Conservation (phyloP, 1,140 invertebrate genomes). For the Pseudomyrmex gracilis region DNA sequence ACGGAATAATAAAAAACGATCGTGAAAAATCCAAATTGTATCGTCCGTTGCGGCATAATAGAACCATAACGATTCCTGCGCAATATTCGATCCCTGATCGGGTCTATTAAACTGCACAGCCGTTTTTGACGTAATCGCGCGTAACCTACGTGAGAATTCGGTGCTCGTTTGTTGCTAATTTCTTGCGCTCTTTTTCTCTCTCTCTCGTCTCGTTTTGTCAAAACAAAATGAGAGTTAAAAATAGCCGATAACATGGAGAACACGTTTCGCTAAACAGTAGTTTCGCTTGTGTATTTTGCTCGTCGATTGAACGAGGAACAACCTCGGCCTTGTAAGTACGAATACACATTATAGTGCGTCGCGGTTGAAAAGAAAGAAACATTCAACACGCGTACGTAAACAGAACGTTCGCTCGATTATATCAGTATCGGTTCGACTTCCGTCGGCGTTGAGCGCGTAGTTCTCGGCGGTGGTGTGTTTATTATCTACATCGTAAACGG, state of each 20-base stretch:
- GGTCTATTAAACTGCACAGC: not conserved
- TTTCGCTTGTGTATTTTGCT: no score
- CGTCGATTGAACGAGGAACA: no score
- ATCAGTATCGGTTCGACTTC: not conserved
- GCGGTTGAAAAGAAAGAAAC: no score
- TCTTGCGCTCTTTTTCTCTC: not conserved
- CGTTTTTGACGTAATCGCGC: not conserved
- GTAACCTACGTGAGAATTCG: not conserved
- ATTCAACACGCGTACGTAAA: no score
- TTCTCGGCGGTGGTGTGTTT: not conserved
- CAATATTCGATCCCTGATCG: constrained; percentile 6
- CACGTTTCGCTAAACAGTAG: no score
- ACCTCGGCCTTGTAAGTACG: no score
- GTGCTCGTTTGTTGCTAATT: not conserved
- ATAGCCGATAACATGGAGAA: no score
- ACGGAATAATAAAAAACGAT: constrained; percentile 64
- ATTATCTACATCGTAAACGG: not conserved
- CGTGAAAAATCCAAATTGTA: constrained; percentile 69
- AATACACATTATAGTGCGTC: no score
- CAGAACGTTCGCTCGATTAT: no score
- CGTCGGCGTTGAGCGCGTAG: not conserved
- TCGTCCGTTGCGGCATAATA: constrained; percentile 49
- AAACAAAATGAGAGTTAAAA: no score
- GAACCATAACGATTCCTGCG: constrained; percentile 28
- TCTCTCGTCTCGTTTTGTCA: not conserved